Evolutionary conservation across 2,888 invertebrate species (phyloP).

Genomic region (Limnephilus auricula): DNA sequence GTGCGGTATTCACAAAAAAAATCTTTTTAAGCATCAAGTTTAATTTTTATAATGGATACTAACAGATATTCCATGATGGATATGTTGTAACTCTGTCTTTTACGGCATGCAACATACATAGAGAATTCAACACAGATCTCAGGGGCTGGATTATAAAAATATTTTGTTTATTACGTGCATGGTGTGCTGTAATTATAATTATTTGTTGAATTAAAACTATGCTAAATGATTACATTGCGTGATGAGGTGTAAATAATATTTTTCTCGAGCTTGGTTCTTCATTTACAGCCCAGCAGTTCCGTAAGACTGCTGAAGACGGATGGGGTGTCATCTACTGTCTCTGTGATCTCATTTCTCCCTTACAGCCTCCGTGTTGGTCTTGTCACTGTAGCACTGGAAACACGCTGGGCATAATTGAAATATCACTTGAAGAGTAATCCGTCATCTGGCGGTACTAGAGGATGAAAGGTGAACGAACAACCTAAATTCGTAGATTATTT

Average conservation of each 20-base stretch:
- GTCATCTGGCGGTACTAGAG: not conserved
- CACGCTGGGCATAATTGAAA: not conserved
- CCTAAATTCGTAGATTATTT: not conserved
- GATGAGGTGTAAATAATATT: not conserved
- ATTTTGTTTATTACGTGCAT: not conserved
- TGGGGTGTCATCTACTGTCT: not conserved
- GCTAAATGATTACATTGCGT: not conserved
- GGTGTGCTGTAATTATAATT: not conserved
- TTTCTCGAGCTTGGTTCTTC: not conserved
- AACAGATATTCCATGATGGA: no score
- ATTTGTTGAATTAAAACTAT: not conserved
- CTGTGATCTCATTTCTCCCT: not conserved
- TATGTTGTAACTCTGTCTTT: no score
- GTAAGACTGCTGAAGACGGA: not conserved
- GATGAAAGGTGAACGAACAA: not conserved
- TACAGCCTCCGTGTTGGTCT: not conserved
- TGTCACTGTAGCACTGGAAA: not conserved
- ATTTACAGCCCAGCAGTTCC: not conserved
- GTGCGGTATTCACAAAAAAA: no score
- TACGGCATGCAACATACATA: no score
- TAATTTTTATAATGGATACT: no score
- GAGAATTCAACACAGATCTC: no score
- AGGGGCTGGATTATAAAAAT: not conserved
- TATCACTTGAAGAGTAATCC: conserved; percentile 9
- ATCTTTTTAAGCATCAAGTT: no score